Evolutionary conservation across 2,113 vertebrate species (phyloP), one percentile per base, ranked within the genome.

Genomic region (Cisticola juncidis): DNA sequence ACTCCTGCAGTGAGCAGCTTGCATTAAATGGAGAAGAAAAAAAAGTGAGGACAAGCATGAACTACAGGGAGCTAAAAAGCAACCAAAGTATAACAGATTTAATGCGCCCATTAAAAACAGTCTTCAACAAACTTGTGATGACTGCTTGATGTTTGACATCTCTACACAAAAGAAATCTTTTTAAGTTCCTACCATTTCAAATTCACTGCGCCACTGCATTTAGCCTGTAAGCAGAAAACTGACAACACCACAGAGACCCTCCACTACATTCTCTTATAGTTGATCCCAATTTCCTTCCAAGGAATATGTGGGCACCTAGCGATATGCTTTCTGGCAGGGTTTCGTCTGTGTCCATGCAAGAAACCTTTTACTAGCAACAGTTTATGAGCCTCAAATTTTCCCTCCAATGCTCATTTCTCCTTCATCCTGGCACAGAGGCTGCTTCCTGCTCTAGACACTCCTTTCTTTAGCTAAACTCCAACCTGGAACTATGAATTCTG

Each of bases 181-280:
- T 73, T 24, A 33, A 61, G 4, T 73, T 86, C 47, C 45, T 56
- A 47, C 13, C 9, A 31, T 56, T 93, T 79, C 48, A 76, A 76
- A 87, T 76, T 88, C 42, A 57, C 18, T 45, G 35, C 9, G 36
- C 12, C 23, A 11, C 2, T 70, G 38, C 57, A 72, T 45, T 68
- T 50, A 66, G 66, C 42, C 42, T 45, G 50, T 57, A 90, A 92
- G 29, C 29, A 92, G 29, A 90, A 85, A 82, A 87, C 18, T 5
- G 48, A 86, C 21, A 71, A 3, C 18, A 81, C 1, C 23, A 68
- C 24, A 38, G 44, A 89, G 25, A 50, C 79, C 50, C 15, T 64
- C n/a, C 25, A 44, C 36, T 48, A 14, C 1, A 0, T 48, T 61
- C 31, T n/a, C 47, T 57, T 60, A 42, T 0, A 35, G 47, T 0